Base-by-base conservation (phyloP, 2,888 invertebrate genomes). In the Cryptops parisi region DNA sequence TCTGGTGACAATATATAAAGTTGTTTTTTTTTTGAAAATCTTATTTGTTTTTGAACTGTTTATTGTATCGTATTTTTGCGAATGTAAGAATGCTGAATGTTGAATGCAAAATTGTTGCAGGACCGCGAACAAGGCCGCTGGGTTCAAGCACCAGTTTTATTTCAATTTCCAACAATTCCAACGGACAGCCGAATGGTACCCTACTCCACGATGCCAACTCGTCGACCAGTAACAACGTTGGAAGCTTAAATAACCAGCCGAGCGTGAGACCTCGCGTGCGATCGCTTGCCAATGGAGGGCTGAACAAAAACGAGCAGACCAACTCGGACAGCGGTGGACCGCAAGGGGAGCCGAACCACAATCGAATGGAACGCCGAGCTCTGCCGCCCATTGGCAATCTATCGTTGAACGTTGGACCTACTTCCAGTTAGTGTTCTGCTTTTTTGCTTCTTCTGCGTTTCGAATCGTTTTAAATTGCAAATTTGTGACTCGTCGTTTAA, bases 231-330 rank as follows among this genome's bases (percentile, higher is more conserved):
- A 24, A 19, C 21, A 47, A 26, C 26, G 26, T 27, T 26, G 26
- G 4, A n/a, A 17, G 2, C 24, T 12, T 47, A 26, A 12, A 17
- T 39, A 41, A 53, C 45, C 49, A 51, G 25, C 52, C 48, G 33
- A 54, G 57, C 23, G 56, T 53, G 9, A 24, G 58, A 9, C 54
- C 56, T 19, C 39, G 53, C 26, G 39, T 54, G 19, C 39, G 47
- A 40, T 45, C 53, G 23, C 26, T 44, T 4, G 41, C 26, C n/a
- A 56, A 51, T 46, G 58, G 56, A 15, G 17, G 39, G 6, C 5
- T 19, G 3, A 40, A 40, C 6, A 51, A 51, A 26, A 17, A 51
- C 19, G 5, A 5, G 23, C 39, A 49, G 22, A 2, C 41, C 5
- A 49, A 17, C 3, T 5, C 6, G 21, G 24, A 46, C 17, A 48